phyloP scores from a whole-genome alignment of 30 jellyfish, hydroid and myxozoan species.

The Rhopilema esculentum region DNA sequence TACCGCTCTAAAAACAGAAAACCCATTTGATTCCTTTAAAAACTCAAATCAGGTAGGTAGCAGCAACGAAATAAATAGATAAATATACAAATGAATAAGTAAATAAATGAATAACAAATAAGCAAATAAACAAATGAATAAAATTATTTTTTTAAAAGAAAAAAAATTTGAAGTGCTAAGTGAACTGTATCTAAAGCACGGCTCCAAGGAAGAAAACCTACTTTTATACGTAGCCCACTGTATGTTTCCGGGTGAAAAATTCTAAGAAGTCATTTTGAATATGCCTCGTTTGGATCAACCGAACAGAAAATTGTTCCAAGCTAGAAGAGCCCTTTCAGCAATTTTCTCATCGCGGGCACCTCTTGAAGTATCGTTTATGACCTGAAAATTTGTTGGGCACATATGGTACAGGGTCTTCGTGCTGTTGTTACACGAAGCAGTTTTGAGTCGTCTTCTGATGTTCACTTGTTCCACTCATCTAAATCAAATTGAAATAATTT shows the following conservation, averaged over 20 bases:
- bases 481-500: not conserved
- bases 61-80: too few relatives aligned
- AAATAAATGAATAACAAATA: too few relatives aligned
- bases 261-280: not conserved
- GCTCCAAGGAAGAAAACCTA: too few relatives aligned
- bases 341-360: not conserved
- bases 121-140: too few relatives aligned
- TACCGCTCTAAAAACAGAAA: too few relatives aligned
- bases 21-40: too few relatives aligned
- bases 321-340: not conserved
- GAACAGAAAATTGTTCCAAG: not conserved
- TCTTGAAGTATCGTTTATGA: not conserved
- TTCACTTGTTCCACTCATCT: not conserved
- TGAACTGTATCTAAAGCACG: too few relatives aligned
- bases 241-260: not conserved
- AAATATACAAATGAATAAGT: too few relatives aligned
- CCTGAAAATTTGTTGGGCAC: not conserved
- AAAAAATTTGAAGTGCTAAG: too few relatives aligned
- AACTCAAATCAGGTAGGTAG: too few relatives aligned
- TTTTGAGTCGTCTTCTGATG: not conserved
- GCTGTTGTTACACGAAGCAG: constrained; percentile 12
- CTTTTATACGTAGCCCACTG: too few relatives aligned
- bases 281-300: not conserved
- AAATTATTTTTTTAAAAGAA: too few relatives aligned
- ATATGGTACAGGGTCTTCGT: not conserved